A percentile compares a stretch with the other conserved stretches of the same genome.
These are phyloP conservation scores for Melipona beecheii DNA, from an alignment of 2,888 invertebrate genomes.

Conservation along the genomic window DNA sequence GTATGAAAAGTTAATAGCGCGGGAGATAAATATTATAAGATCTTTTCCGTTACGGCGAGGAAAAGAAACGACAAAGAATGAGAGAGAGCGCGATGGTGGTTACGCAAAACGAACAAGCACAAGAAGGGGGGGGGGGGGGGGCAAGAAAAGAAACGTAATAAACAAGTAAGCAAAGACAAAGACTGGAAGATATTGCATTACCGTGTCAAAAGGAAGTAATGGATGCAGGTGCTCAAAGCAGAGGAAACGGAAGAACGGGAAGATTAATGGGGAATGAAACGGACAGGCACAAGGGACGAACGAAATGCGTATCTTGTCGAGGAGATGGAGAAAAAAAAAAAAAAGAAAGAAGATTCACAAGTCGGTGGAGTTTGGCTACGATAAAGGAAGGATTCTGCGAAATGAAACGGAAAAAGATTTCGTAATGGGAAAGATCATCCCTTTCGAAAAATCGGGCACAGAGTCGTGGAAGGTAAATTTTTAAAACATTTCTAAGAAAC, in stretches of 20 bases:
- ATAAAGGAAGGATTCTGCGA: neutral
- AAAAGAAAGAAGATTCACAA: neutral
- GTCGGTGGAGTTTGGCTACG: too few relatives aligned
- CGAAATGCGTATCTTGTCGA: slow-evolving; percentile 25
- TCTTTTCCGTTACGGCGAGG: neutral
- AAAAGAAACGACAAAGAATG: neutral
- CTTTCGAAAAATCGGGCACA: neutral
- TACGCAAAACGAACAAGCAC: neutral
- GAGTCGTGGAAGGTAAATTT: neutral
- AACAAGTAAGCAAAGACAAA: slow-evolving; percentile 35
- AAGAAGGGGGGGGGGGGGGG: rapidly evolving
- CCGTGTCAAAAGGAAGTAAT: slow-evolving; percentile 42
- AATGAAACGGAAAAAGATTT: neutral
- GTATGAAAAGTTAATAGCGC: neutral
- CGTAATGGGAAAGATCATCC: neutral
- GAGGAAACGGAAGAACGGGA: slow-evolving; percentile 24
- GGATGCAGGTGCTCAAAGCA: slow-evolving; percentile 30
- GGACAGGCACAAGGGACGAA: slow-evolving; percentile 12
- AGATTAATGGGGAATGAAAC: slow-evolving; percentile 52
- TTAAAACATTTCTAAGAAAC: neutral
- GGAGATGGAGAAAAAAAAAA: neutral
- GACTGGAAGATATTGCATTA: slow-evolving; percentile 47
- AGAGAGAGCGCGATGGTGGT: neutral
- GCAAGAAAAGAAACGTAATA: slow-evolving; percentile 12
- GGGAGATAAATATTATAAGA: neutral